A percentile compares a stretch with the other conserved stretches of the same genome.
These are phyloP conservation scores for Pollenia amentaria DNA, from an alignment of 2,888 invertebrate species.

Conservation along the genomic window DNA sequence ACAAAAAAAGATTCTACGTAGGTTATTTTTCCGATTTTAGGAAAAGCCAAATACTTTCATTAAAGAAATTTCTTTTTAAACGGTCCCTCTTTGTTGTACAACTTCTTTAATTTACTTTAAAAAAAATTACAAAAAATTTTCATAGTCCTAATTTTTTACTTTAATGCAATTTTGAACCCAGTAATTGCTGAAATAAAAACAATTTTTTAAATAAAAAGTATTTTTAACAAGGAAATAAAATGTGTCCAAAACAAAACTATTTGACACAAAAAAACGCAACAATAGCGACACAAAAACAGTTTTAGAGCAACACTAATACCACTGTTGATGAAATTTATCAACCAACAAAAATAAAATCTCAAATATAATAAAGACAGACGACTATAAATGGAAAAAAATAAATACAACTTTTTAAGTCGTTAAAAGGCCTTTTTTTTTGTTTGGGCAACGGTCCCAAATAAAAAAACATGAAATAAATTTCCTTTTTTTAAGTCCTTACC, in stretches of 20 bases:
- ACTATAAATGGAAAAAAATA: slow-evolving; percentile 17
- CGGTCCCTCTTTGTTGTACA: no score
- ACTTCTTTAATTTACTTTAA: no score
- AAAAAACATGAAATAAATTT: slow-evolving; percentile 11
- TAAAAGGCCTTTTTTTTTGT: slow-evolving; percentile 22
- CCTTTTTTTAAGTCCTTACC: not conserved
- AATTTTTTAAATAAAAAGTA: not conserved
- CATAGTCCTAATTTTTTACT: not conserved
- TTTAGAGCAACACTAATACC: not conserved
- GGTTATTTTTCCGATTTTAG: no score
- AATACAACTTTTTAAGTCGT: slow-evolving; percentile 14
- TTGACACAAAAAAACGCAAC: not conserved
- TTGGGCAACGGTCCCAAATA: slow-evolving; percentile 12
- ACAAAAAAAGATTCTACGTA: no score
- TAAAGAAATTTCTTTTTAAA: no score
- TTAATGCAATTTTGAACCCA: not conserved
- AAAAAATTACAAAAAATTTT: no score
- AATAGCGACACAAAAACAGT: not conserved
- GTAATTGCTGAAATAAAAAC: not conserved
- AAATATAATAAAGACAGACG: slow-evolving; percentile 26
- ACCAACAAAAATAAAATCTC: not conserved
- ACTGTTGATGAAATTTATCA: slow-evolving; percentile 32
- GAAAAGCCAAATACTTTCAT: no score
- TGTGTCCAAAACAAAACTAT: slow-evolving; percentile 6
- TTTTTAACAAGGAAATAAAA: not conserved